Percentiles rank a stretch among this genome's conserved stretches.
Evolutionary conservation across 2,888 invertebrate genomes (phyloP).

Genomic region (Epinotia demarniana): DNA sequence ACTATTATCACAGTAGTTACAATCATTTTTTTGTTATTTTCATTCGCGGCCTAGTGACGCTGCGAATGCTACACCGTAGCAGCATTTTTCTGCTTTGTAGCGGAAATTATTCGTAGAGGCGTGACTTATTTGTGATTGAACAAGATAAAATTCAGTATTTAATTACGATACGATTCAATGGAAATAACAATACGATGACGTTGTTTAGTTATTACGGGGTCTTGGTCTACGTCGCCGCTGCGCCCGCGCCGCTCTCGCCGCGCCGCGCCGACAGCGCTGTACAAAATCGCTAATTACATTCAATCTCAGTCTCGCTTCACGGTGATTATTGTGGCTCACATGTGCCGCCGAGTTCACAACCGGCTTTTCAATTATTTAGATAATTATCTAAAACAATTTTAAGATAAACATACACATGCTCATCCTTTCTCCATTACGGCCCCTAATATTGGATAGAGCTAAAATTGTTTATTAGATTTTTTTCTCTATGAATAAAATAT

Average conservation of each 20-base stretch:
- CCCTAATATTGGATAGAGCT: neutral
- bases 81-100: too few species aligned
- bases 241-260: conserved; percentile 49
- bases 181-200: too few species aligned
- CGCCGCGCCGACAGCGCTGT: conserved; percentile 64
- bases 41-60: too few species aligned
- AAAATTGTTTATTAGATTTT: neutral
- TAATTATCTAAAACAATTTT: conserved; percentile 7
- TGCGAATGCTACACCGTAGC: too few species aligned
- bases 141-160: too few species aligned
- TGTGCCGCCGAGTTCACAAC: conserved; percentile 54
- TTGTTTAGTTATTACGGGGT: neutral
- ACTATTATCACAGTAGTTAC: too few species aligned
- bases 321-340: conserved; percentile 51
- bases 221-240: conserved; percentile 18
- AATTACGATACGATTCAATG: too few species aligned
- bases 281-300: conserved; percentile 79
- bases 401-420: neutral
- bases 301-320: conserved; percentile 62
- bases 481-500: neutral
- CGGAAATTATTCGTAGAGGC: too few species aligned
- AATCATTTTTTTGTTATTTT: too few species aligned
- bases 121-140: too few species aligned
- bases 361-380: conserved; percentile 50
- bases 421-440: neutral